Evolutionary conservation across 1,140 invertebrate genomes (phyloP).

Genomic region (Ooceraea biroi): DNA sequence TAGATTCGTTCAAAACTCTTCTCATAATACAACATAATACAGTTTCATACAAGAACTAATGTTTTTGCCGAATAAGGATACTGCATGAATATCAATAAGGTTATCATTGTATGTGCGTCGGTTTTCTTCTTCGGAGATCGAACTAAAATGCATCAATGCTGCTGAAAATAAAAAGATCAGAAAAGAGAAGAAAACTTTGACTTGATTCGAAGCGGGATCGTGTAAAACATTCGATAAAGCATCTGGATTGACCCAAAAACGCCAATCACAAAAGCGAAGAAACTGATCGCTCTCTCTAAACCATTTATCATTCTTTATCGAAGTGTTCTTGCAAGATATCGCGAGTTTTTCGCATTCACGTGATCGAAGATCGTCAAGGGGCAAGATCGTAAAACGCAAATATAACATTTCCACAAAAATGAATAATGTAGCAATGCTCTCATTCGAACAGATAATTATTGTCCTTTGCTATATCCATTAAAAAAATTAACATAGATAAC

Average conservation of each 20-base stretch:
- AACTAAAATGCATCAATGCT: background rate
- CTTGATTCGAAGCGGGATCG: background rate
- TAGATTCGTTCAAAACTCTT: constrained; percentile 10
- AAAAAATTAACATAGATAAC: constrained; percentile 9
- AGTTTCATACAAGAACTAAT: constrained; percentile 31
- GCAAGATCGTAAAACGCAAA: too few species aligned
- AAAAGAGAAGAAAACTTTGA: constrained; percentile 15
- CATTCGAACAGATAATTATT: background rate
- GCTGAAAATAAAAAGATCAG: background rate
- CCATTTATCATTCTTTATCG: constrained; percentile 24
- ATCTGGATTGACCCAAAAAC: constrained; percentile 59
- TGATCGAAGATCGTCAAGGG: background rate
- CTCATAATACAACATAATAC: constrained; percentile 1
- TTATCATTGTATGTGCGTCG: background rate
- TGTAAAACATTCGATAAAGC: constrained; percentile 30
- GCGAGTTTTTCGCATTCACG: background rate
- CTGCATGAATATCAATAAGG: background rate
- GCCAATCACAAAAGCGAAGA: constrained; percentile 58
- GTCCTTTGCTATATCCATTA: background rate
- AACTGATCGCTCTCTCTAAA: constrained; percentile 15
- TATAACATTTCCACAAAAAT: constrained; percentile 7
- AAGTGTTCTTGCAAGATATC: constrained; percentile 17
- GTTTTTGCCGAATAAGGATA: constrained; percentile 2
- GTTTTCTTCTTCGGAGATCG: background rate
- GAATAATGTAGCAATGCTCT: background rate